A percentile compares a stretch with the other conserved stretches of the same genome.
Evolutionary conservation across 2,888 invertebrate genomes (phyloP).

Genomic region (Elysia crispata): DNA sequence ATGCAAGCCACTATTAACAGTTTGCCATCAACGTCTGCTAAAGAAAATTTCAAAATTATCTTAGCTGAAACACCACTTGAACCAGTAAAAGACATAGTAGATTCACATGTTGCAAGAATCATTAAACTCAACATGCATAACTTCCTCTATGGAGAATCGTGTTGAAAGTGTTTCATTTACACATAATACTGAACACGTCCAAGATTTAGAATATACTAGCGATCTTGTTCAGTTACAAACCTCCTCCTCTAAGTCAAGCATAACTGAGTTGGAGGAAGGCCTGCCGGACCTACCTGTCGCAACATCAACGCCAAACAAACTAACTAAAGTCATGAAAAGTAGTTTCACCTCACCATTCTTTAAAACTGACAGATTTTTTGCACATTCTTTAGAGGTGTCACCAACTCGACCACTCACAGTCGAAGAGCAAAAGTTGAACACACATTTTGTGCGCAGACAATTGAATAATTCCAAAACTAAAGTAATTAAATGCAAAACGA

Average conservation of each 20-base stretch:
- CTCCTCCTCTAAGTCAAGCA: neutral
- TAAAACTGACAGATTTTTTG: neutral
- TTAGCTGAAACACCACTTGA: no score
- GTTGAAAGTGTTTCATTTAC: neutral
- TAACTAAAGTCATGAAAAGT: neutral
- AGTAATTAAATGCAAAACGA: neutral
- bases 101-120: neutral
- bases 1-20: no score
- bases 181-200: no score
- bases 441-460: neutral
- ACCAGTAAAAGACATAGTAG: no score
- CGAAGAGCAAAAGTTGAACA: no score
- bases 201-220: no score
- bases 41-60: no score
- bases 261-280: neutral
- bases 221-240: no score
- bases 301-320: neutral
- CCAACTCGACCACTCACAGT: no score
- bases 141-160: neutral
- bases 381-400: no score
- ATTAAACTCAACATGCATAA: neutral
- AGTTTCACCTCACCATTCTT: neutral
- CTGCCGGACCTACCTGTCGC: neutral
- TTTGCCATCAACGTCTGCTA: no score
- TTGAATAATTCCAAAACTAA: neutral